phyloP scores from a whole-genome alignment of 2,797 vertebrate species.

The Falco peregrinus region DNA sequence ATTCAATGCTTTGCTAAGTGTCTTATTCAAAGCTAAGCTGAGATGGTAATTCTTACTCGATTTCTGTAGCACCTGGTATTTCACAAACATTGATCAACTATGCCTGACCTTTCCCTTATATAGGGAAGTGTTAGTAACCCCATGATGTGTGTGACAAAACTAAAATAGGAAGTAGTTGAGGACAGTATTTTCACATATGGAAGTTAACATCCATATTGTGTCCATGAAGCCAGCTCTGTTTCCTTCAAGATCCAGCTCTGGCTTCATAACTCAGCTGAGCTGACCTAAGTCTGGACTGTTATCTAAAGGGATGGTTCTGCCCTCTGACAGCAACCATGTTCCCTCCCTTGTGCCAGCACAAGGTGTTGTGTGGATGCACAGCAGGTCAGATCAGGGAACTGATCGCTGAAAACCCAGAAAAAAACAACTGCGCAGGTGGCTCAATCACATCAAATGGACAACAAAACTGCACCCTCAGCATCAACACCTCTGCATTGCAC shows the following conservation, averaged over 20 bases:
- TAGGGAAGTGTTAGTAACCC: not conserved
- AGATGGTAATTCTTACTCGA: not conserved
- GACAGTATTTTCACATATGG: not conserved
- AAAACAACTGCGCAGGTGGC: not conserved
- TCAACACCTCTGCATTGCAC: not conserved
- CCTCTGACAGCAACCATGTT: not conserved
- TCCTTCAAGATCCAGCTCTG: not conserved
- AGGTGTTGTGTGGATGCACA: not conserved
- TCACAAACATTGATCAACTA: not conserved
- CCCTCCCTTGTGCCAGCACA: not conserved
- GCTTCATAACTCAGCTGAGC: not conserved
- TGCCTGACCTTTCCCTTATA: not conserved
- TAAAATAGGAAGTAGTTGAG: not conserved
- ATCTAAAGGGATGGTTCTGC: not conserved
- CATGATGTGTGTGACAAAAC: not conserved
- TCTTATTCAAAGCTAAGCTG: not conserved
- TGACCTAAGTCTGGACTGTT: not conserved
- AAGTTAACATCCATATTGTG: not conserved
- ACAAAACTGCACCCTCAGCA: not conserved
- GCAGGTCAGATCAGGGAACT: not conserved
- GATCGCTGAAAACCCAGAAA: not conserved
- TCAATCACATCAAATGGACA: not conserved
- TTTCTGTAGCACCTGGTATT: not conserved
- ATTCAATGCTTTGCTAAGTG: not conserved
- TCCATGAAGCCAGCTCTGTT: not conserved